Evolutionary conservation across 2,113 vertebrate genomes (phyloP), one percentile per base, ranked within the genome.

Genomic region (Papio anubis): DNA sequence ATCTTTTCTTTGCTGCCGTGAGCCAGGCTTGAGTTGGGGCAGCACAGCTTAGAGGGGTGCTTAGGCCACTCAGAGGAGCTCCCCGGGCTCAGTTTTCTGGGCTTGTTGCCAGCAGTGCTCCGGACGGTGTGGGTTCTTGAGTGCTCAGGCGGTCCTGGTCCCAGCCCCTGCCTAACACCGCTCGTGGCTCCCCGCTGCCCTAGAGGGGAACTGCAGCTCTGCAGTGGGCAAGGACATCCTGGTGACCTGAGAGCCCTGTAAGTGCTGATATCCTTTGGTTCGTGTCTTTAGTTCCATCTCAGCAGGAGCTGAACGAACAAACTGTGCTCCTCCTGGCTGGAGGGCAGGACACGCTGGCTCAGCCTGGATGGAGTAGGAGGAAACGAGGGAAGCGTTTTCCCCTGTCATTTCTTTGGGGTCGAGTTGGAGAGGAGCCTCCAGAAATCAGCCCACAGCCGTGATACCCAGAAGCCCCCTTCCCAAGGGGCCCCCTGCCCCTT

Each of bases 201-300:
- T 18, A 0, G 2, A 38, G 81, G 25, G 61, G 23, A 27, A 5
- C 64, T 4, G 0, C 23, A 27, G 81, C 75, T 27, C 52, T 64
- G 82, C 25, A 1, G 52, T 13, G 21, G 43, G 17, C 23, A 16
- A 0, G 57, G 57, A 2, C 1, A 1, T 8, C 35, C 52, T 6
- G 13, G 50, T 52, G 81, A 55, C 66, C 25, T 0, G 1, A 83
- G 86, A 52, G 59, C 61, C 76, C 73, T 0, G 12, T 25, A 17
- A 50, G 7, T 35, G 8, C 84, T 45, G 35, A 0, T 27, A 32
- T 45, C n/a, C 52, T 59, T 16, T 38, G 40, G 16, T 59, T 35
- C 0, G 0, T 30, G 64, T 59, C 81, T 52, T 88, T 16, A 64
- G 2, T 64, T 52, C 57, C 4, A 0, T 79, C 1, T 6, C 8